phyloP scores from a whole-genome alignment of 2,113 vertebrate species.

The Myocastor coypus region DNA sequence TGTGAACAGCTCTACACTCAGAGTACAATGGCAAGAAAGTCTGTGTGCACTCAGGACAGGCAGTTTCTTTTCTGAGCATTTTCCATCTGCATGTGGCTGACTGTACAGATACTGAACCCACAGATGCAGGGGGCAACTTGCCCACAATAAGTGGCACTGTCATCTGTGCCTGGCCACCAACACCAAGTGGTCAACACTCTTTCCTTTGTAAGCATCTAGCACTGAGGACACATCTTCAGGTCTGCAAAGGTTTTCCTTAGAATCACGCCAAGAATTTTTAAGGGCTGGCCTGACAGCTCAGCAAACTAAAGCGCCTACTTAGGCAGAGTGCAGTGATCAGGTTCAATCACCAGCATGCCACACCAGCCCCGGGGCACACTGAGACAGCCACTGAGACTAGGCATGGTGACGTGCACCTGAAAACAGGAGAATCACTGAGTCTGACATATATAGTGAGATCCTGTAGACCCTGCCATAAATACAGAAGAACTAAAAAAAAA shows the following conservation, averaged over 20 bases:
- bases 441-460: no score
- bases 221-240: accelerated
- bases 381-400: no score
- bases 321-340: no score
- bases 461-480: no score
- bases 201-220: accelerated
- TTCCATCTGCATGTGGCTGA: neutral
- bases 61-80: neutral
- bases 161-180: neutral
- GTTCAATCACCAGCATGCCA: no score
- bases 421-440: no score
- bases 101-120: neutral
- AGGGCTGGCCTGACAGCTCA: neutral
- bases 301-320: no score
- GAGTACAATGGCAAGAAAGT: neutral
- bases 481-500: no score
- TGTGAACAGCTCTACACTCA: no score
- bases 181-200: accelerated
- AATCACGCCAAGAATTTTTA: neutral
- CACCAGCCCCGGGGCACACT: no score
- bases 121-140: no score
- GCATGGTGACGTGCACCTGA: no score
- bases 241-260: neutral
- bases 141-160: accelerated
- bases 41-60: neutral